Conservation (phyloP, 1,140 invertebrate species). For the Triops longicaudatus region DNA sequence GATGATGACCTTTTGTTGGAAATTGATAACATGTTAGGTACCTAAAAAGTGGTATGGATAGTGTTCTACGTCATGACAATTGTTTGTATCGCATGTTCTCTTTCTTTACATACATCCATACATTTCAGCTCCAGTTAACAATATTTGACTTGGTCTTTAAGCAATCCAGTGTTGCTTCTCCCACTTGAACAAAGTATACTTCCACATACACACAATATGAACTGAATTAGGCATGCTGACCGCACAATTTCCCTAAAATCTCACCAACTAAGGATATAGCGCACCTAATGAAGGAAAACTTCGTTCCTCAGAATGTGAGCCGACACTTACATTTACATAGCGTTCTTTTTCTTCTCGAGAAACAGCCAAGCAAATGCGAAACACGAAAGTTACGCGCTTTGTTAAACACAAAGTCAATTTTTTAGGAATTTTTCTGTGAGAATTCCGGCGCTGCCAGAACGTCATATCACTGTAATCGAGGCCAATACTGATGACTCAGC, state of each 20-base stretch:
- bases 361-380: neutral
- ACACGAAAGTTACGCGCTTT: neutral
- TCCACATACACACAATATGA: neutral
- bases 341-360: no score
- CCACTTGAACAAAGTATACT: neutral
- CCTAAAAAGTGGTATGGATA: slow-evolving; percentile 22
- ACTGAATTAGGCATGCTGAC: neutral
- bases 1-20: slow-evolving; percentile 31
- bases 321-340: no score
- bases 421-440: neutral
- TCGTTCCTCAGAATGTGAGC: no score
- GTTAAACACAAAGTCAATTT: neutral
- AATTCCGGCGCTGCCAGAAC: slow-evolving; percentile 36
- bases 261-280: no score
- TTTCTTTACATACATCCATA: neutral
- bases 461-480: slow-evolving; percentile 51
- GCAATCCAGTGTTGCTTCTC: neutral
- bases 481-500: slow-evolving; percentile 57
- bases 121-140: neutral
- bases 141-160: slow-evolving; percentile 6
- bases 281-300: no score
- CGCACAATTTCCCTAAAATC: no score
- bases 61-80: slow-evolving; percentile 9
- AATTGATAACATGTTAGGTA: slow-evolving; percentile 30
- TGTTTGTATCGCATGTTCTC: slow-evolving; percentile 23